Base-by-base conservation (phyloP, 2,888 invertebrate species). In the Baronia brevicornis region DNA sequence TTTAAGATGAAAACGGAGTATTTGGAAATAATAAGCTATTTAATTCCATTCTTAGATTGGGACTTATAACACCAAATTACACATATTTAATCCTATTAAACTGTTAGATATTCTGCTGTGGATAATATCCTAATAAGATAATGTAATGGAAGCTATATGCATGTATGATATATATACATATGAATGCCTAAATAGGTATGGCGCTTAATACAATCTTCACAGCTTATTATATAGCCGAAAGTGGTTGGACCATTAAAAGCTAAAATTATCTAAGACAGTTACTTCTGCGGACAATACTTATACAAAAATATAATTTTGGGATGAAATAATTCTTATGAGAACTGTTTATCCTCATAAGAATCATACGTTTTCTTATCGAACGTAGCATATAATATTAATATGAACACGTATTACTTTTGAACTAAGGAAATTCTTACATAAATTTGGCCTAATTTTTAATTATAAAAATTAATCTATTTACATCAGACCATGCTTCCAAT, bases 251-350 rank as follows among this genome's bases (percentile, higher is more conserved):
- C 57, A 53, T 60, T 54, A 57, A 51, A 51, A 51, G 51, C 48
- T 58, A 49, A 48, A 43, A 24, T 34, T 56, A 44, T 48, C 54
- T 51, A 60, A 60, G 53, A 56, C 60, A 64, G 65, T 65, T 67
- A 54, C 60, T 52, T 56, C 51, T 55, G 65, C 66, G 60, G 60
- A 67, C 60, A 75, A 79, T 73, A 74, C 64, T 62, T 74, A 68
- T 80, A 80, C 78, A 80, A 80, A 80, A 80, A 80, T 80, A 80
- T 75, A 64, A 70, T 71, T 70, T 72, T 59, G 57, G 54, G 55
- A 51, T 59, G 53, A 55, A 58, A 59, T 49, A 50, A 49, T 53
- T 35, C 40, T 45, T 46, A 40, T 42, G 41, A 43, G 22, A 36
- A 38, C 34, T 31, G 36, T 41, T 40, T 40, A n/a, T n/a, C n/a